A percentile compares a stretch with the other conserved stretches of the same genome.
Conservation (phyloP, 2,888 invertebrate genomes). For the Sphecodes monilicornis region DNA sequence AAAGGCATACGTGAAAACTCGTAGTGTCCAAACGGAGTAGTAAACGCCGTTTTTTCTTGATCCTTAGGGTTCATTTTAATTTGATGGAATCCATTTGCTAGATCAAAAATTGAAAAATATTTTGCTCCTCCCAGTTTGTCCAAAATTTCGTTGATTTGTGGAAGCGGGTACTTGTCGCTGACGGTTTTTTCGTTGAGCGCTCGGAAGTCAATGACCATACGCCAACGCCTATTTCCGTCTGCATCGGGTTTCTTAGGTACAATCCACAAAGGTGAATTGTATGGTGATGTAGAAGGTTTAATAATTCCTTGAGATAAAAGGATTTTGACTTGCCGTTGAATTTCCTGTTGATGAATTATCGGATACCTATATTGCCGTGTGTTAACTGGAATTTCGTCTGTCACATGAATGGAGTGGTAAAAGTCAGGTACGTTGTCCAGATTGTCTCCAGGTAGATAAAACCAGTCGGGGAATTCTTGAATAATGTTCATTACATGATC, state of each 20-base stretch:
- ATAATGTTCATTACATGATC: too few relatives aligned
- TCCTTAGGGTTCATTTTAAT: not conserved
- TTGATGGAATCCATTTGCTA: constrained; percentile 2
- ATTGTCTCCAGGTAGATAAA: too few relatives aligned
- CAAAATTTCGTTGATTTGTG: not conserved
- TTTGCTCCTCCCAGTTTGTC: not conserved
- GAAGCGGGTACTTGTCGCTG: too few relatives aligned
- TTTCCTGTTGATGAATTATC: not conserved
- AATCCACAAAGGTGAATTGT: too few relatives aligned
- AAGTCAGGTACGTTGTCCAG: too few relatives aligned
- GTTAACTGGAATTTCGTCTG: not conserved
- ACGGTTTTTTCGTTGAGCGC: too few relatives aligned
- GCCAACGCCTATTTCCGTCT: too few relatives aligned
- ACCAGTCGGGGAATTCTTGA: too few relatives aligned
- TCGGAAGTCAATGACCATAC: too few relatives aligned
- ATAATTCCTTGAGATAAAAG: not conserved
- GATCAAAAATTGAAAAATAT: constrained; percentile 3
- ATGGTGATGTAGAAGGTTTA: not conserved
- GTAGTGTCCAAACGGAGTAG: not conserved
- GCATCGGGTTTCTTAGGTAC: too few relatives aligned
- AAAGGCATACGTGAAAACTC: constrained; percentile 1
- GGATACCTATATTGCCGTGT: not conserved
- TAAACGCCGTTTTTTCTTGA: not conserved
- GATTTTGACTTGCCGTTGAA: not conserved
- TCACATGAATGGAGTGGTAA: too few relatives aligned